Percentiles rank a stretch among this genome's conserved stretches.
Conservation (phyloP, 2,113 vertebrate species). For the Felis catus region DNA sequence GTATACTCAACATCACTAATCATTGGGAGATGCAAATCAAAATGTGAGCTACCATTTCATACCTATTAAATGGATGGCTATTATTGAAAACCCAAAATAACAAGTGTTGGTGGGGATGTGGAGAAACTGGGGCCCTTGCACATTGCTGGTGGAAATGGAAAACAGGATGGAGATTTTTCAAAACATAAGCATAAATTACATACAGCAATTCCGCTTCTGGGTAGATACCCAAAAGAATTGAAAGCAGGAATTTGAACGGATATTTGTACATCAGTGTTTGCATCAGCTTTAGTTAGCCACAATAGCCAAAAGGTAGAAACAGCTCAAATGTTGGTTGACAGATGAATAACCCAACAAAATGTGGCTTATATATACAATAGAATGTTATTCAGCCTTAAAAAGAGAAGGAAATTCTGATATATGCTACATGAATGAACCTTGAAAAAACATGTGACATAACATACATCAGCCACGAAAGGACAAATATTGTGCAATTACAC, state of each 20-base stretch:
- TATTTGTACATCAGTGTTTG: not conserved
- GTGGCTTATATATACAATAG: not conserved
- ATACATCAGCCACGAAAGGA: not conserved
- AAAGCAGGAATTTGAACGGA: not conserved
- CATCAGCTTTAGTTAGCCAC: not conserved
- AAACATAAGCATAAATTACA: not conserved
- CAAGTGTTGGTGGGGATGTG: not conserved
- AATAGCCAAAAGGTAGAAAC: not conserved
- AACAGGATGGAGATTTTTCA: not conserved
- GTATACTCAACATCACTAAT: not conserved
- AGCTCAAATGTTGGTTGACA: not conserved
- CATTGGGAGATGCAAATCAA: not conserved
- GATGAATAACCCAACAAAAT: not conserved
- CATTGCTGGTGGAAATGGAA: not conserved
- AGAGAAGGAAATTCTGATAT: not conserved
- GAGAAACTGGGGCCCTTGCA: not conserved
- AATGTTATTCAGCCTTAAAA: conserved; percentile 6
- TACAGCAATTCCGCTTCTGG: not conserved
- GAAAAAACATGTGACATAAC: not conserved
- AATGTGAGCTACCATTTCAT: not conserved
- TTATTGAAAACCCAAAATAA: not conserved
- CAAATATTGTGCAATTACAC: not conserved
- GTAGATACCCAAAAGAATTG: not conserved
- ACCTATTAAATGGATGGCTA: not conserved
- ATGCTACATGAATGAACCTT: not conserved